phyloP scores from a whole-genome alignment of 2,888 invertebrate genomes.

The Microplitis deprimator region DNA sequence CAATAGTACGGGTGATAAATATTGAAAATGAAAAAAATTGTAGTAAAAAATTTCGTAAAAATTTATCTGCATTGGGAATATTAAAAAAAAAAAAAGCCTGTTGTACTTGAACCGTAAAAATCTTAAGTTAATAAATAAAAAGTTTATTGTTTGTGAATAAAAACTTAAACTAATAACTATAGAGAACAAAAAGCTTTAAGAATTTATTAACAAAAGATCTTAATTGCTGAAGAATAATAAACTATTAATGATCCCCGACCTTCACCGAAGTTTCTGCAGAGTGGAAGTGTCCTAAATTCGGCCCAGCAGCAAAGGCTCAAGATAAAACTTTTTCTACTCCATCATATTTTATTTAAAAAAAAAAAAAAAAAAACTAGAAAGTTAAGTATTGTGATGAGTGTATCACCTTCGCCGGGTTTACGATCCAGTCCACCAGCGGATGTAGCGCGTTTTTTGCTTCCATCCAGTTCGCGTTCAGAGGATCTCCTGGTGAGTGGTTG shows the following conservation, averaged over 20 bases:
- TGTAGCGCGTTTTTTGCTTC: constrained; percentile 83
- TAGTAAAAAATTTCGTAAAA: too few species aligned
- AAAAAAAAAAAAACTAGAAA: constrained; percentile 35
- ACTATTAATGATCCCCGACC: constrained; percentile 20
- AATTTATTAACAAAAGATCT: background rate
- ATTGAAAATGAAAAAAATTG: too few species aligned
- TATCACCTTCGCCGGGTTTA: constrained; percentile 76
- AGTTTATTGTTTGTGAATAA: background rate
- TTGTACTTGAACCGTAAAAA: background rate
- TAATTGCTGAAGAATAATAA: background rate
- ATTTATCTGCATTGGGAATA: too few species aligned
- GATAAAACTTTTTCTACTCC: constrained; percentile 5
- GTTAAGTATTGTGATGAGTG: constrained; percentile 28
- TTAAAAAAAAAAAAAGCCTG: background rate
- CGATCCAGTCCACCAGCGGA: constrained; percentile 82
- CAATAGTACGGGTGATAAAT: too few species aligned
- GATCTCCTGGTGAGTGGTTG: constrained; percentile 85
- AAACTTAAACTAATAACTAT: background rate
- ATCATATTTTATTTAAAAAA: background rate
- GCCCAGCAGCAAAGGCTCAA: constrained; percentile 40
- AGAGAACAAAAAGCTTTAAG: background rate
- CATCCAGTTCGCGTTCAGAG: constrained; percentile 86
- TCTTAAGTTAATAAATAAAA: background rate
- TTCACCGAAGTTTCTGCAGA: constrained; percentile 12
- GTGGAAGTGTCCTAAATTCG: constrained; percentile 46